These are phyloP conservation scores for Globodera ellingtonae DNA, from an alignment of 1,140 invertebrate genomes.

Conservation along the genomic window DNA sequence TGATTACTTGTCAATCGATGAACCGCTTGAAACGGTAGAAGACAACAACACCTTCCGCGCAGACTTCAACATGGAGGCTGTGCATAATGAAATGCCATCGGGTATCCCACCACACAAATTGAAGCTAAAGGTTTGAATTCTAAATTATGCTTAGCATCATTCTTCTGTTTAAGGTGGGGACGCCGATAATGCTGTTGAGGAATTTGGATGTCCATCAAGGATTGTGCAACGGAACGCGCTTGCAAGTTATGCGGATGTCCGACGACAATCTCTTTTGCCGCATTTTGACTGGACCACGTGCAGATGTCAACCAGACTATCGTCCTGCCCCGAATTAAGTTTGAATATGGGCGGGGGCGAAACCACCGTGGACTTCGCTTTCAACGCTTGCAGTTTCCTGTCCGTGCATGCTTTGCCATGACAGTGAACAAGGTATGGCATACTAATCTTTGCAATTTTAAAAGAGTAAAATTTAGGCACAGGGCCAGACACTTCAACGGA, in stretches of 20 bases:
- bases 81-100: no score
- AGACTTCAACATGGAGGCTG: slow-evolving; percentile 25
- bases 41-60: neutral
- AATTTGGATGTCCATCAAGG: no score
- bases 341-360: slow-evolving; percentile 7
- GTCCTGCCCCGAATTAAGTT: neutral
- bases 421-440: slow-evolving; percentile 68
- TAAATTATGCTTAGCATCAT: no score
- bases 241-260: neutral
- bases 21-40: neutral
- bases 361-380: neutral
- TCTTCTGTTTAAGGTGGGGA: neutral
- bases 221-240: neutral
- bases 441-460: neutral
- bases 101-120: slow-evolving; percentile 66
- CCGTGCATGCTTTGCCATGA: slow-evolving; percentile 68
- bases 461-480: slow-evolving; percentile 61
- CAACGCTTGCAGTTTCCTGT: slow-evolving; percentile 69
- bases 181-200: neutral
- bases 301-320: neutral
- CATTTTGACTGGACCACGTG: neutral
- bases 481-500: slow-evolving; percentile 66
- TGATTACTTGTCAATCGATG: neutral
- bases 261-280: neutral
- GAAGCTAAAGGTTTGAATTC: slow-evolving; percentile 57